Conservation (phyloP, 2,888 invertebrate genomes). For the Byasa hedistus region DNA sequence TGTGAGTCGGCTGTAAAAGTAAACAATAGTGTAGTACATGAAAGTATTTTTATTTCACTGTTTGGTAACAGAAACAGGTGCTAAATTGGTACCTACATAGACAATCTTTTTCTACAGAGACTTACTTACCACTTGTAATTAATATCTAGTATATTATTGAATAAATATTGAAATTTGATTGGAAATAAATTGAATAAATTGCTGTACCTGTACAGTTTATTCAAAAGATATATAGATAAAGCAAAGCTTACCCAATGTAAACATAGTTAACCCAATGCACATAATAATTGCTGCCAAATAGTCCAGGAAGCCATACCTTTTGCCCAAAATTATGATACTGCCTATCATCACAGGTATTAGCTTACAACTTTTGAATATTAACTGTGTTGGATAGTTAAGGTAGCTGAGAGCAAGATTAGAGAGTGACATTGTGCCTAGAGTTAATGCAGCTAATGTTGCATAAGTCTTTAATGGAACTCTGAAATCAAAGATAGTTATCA, state of each 20-base stretch:
- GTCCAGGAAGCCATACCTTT: constrained; percentile 90
- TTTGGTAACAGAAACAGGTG: too few species aligned
- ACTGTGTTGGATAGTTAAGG: constrained; percentile 97
- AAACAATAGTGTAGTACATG: not conserved
- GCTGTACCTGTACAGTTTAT: too few species aligned
- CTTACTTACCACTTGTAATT: too few species aligned
- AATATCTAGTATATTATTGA: too few species aligned
- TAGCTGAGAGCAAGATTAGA: constrained; percentile 97
- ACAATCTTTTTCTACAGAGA: too few species aligned
- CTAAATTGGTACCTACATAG: too few species aligned
- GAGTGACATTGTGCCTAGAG: constrained; percentile 96
- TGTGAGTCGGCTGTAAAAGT: constrained; percentile 83
- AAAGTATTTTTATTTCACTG: not conserved
- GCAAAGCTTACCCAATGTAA: constrained; percentile 87
- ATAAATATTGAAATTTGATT: too few species aligned
- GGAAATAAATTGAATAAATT: too few species aligned
- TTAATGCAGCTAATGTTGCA: constrained; percentile 89
- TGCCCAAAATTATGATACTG: constrained; percentile 94
- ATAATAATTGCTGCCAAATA: constrained; percentile 91
- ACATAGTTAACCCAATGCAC: constrained; percentile 94
- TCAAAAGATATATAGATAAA: not conserved
- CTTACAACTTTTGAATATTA: constrained; percentile 99
- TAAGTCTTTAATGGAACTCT: constrained; percentile 93
- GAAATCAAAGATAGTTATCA: constrained; percentile 40
- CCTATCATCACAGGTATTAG: constrained; percentile 97